A percentile compares a stretch with the other conserved stretches of the same genome.
These are phyloP conservation scores for Ochotona princeps DNA, from an alignment of 2,113 vertebrate species.

Conservation along the genomic window DNA sequence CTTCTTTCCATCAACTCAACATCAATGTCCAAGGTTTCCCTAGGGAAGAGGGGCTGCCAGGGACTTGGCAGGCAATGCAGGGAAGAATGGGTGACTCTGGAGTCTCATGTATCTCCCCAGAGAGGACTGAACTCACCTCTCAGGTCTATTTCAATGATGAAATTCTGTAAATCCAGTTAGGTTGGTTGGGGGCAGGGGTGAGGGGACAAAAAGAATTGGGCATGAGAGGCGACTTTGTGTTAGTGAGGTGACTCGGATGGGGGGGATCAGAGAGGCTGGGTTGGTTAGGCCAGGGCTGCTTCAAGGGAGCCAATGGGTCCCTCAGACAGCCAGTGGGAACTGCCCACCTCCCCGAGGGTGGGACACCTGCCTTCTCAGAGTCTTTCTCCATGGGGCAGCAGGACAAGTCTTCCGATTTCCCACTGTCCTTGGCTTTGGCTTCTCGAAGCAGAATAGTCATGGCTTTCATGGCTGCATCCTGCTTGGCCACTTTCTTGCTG, in stretches of 20 bases:
- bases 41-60: background rate
- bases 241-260: rapidly evolving
- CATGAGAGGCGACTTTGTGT: background rate
- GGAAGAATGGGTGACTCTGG: background rate
- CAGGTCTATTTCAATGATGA: background rate
- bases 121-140: background rate
- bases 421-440: conserved; percentile 85
- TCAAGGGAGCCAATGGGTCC: background rate
- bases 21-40: background rate
- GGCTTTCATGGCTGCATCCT: conserved; percentile 93
- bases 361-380: conserved; percentile 46
- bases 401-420: background rate
- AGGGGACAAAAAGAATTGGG: background rate
- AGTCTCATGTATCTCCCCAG: background rate
- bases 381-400: background rate
- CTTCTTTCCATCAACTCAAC: background rate
- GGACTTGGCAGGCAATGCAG: background rate
- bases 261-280: background rate
- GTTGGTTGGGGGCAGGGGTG: rapidly evolving
- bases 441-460: conserved; percentile 91
- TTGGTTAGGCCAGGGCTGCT: rapidly evolving
- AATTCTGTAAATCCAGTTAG: background rate
- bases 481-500: conserved; percentile 97
- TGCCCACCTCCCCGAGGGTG: rapidly evolving
- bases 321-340: rapidly evolving